Evolutionary conservation across 35 echinoderm and acorn worm genomes (phyloP), one percentile per base, ranked within the genome.

Genomic region (Patiria miniata): DNA sequence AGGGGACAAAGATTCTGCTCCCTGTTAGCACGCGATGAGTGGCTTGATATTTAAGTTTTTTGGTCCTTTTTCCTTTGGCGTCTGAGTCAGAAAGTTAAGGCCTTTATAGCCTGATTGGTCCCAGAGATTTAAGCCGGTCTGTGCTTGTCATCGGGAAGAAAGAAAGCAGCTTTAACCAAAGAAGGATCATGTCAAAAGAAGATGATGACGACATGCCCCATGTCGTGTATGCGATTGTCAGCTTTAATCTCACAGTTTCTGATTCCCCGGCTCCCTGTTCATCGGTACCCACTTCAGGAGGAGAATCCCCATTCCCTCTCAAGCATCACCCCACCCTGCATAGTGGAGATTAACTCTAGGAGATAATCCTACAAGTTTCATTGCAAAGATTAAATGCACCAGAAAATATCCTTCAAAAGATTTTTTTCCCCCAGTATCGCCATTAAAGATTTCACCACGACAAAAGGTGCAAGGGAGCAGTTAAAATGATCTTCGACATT

Each of bases 401-500:
- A 4, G 4, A n/a, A 14, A 26, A 18, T 60, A 21, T 60, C 28
- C 28, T n/a, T 60, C 57, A n/a, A 18, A 6, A n/a, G 18, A n/a
- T 18, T 18, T 10, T 26, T 60, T 2, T 1, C 1, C 3, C 23
- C 55, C 55, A 58, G 55, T 12, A 9, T 6, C 2, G 16, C 55
- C 57, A 55, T 10, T 14, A 1, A 5, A 32, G 65, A 73, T 26
- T 10, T 4, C 61, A 21, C 58, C 6, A 10, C 16, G 26, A 73
- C 65, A 73, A 73, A 1, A 34, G 65, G 65, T 1, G 26, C 65
- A 15, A 14, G 65, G 65, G 15, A 73, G 65, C 65, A 23, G 65
- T 32, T 2, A 73, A 73, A 73, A 73, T 30, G 65, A 73, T 73
- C 34, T 73, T 18, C 21, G 65, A 73, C 65, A 34, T 73, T 73